Evolutionary conservation across 2,797 vertebrate species (phyloP).

Genomic region (Anniella stebbinsi): DNA sequence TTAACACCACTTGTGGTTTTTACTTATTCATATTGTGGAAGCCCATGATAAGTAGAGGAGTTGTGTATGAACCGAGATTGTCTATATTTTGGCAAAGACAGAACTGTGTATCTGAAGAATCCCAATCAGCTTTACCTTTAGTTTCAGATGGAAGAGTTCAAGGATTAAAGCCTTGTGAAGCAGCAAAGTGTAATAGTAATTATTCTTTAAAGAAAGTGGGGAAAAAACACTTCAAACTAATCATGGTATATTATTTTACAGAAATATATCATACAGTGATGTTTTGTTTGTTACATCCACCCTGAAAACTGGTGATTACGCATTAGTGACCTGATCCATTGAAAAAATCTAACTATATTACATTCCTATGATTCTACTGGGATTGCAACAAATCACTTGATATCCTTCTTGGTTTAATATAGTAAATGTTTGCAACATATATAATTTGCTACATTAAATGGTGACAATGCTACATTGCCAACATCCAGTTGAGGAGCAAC

Average conservation of each 20-base stretch:
- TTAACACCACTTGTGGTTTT: not conserved
- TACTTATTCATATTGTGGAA: not conserved
- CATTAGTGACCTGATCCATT: not conserved
- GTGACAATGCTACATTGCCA: not conserved
- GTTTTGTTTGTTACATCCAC: not conserved
- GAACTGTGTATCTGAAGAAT: not conserved
- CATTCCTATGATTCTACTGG: not conserved
- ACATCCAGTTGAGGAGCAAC: not conserved
- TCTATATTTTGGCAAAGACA: not conserved
- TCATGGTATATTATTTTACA: not conserved
- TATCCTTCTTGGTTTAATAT: not conserved
- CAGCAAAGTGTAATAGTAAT: not conserved
- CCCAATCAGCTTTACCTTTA: not conserved
- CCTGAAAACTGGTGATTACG: not conserved
- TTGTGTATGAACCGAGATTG: not conserved
- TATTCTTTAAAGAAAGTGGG: not conserved
- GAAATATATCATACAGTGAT: not conserved
- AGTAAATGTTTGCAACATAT: not conserved
- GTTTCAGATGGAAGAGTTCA: not conserved
- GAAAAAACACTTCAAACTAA: not conserved
- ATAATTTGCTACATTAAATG: not conserved
- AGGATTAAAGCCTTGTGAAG: not conserved
- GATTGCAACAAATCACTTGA: not conserved
- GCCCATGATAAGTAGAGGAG: not conserved
- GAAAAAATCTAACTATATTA: not conserved